Evolutionary conservation across 1,140 invertebrate genomes (phyloP).

Genomic region (Drosophila pectinifera): DNA sequence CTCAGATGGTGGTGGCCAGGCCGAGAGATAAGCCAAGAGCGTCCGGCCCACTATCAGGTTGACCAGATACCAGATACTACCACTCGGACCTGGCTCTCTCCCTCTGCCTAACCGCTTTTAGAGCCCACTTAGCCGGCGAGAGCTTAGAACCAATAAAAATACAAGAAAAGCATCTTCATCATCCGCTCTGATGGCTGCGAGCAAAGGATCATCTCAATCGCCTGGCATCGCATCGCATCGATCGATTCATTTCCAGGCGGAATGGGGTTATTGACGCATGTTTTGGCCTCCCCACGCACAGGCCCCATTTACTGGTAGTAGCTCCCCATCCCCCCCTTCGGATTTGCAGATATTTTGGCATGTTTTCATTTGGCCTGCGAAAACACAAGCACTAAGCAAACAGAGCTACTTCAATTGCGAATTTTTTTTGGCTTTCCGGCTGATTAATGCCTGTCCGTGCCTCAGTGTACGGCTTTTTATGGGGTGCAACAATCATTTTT

Average conservation of each 20-base stretch:
- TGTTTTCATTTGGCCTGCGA: slow-evolving; percentile 57
- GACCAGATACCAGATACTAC: slow-evolving; percentile 31
- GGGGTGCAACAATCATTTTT: slow-evolving; percentile 73
- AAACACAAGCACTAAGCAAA: slow-evolving; percentile 50
- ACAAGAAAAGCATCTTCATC: slow-evolving; percentile 62
- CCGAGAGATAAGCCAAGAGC: slow-evolving; percentile 47
- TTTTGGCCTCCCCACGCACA: slow-evolving; percentile 48
- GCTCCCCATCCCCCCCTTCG: neutral
- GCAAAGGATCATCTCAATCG: slow-evolving; percentile 49
- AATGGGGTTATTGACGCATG: slow-evolving; percentile 80
- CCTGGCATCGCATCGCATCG: slow-evolving; percentile 27
- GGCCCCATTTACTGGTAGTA: neutral
- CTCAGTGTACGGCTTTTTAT: slow-evolving; percentile 57
- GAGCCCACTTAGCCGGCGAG: slow-evolving; percentile 36
- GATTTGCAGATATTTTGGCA: slow-evolving; percentile 37
- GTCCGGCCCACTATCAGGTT: slow-evolving; percentile 42
- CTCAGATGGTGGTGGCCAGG: too few relatives aligned
- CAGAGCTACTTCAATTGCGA: slow-evolving; percentile 62
- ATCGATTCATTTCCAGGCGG: slow-evolving; percentile 26
- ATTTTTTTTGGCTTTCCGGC: slow-evolving; percentile 10
- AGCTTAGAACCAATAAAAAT: slow-evolving; percentile 39
- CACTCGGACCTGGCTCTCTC: slow-evolving; percentile 1
- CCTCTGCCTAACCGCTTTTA: slow-evolving; percentile 33
- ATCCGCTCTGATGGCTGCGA: slow-evolving; percentile 37
- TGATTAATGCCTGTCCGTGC: slow-evolving; percentile 77